phyloP scores from a whole-genome alignment of 2,888 invertebrate genomes.

The Serripes groenlandicus region DNA sequence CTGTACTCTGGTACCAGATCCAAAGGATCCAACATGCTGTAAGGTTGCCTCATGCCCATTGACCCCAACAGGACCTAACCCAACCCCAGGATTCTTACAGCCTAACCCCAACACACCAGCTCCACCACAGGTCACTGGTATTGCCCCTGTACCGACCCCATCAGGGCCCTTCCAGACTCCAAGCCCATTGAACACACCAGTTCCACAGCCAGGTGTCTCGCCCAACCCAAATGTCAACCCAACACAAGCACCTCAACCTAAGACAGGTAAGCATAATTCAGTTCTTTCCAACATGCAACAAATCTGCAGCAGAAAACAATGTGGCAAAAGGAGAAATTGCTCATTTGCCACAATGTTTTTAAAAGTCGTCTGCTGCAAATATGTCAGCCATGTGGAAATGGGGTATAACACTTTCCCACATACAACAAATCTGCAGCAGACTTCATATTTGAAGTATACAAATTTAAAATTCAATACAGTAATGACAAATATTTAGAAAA shows the following conservation, averaged over 20 bases:
- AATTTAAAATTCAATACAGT: too few relatives aligned
- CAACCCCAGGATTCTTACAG: slow-evolving; percentile 71
- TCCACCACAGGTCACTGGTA: slow-evolving; percentile 71
- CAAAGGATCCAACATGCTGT: slow-evolving; percentile 76
- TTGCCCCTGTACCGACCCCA: slow-evolving; percentile 66
- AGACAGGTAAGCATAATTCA: slow-evolving; percentile 20
- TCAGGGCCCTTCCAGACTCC: slow-evolving; percentile 32
- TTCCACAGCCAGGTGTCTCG: slow-evolving; percentile 48
- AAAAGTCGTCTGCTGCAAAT: not conserved
- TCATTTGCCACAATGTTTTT: not conserved
- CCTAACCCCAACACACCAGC: slow-evolving; percentile 70
- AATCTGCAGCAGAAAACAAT: too few relatives aligned
- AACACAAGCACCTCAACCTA: slow-evolving; percentile 51
- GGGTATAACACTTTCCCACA: not conserved
- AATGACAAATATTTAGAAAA: too few relatives aligned
- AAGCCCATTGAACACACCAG: slow-evolving; percentile 47
- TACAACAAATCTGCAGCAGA: too few relatives aligned
- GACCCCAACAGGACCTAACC: slow-evolving; percentile 63
- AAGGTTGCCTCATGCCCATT: slow-evolving; percentile 74
- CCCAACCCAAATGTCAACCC: slow-evolving; percentile 62
- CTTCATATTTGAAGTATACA: too few relatives aligned
- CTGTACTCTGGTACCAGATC: slow-evolving; percentile 76
- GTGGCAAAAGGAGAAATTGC: not conserved
- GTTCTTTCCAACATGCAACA: too few relatives aligned
- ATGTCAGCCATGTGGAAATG: too few relatives aligned